Evolutionary conservation across 2,113 vertebrate genomes (phyloP).

Genomic region (Varanus komodoensis): DNA sequence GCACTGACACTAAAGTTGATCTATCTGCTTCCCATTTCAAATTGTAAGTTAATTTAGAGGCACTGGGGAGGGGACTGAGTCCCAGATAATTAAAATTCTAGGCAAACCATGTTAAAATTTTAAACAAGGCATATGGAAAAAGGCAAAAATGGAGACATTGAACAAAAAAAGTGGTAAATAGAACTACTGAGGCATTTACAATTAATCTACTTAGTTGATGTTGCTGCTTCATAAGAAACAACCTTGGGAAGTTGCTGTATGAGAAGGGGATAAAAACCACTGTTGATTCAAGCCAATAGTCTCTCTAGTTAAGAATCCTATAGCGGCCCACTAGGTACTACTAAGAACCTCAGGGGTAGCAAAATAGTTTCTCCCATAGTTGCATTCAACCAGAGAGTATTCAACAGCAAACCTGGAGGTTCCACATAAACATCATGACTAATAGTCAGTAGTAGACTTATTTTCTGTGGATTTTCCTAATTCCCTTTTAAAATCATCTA

Average conservation of each 20-base stretch:
- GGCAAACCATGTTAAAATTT: neutral
- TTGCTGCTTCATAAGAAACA: neutral
- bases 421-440: neutral
- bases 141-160: neutral
- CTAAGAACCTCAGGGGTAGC: neutral
- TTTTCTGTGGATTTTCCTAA: too few species aligned
- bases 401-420: neutral
- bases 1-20: neutral
- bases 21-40: neutral
- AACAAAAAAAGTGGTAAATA: neutral
- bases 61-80: neutral
- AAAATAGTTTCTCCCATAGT: neutral
- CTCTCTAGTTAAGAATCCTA: neutral
- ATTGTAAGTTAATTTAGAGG: neutral
- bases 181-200: neutral
- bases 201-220: neutral
- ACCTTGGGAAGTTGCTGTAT: neutral
- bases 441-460: neutral
- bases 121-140: neutral
- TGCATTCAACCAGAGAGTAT: neutral
- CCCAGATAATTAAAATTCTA: neutral
- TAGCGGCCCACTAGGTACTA: neutral
- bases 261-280: neutral
- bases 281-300: neutral
- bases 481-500: too few species aligned